phyloP scores from a whole-genome alignment of 92 coral and sea anemone genomes.

The Meandrina meandrites region DNA sequence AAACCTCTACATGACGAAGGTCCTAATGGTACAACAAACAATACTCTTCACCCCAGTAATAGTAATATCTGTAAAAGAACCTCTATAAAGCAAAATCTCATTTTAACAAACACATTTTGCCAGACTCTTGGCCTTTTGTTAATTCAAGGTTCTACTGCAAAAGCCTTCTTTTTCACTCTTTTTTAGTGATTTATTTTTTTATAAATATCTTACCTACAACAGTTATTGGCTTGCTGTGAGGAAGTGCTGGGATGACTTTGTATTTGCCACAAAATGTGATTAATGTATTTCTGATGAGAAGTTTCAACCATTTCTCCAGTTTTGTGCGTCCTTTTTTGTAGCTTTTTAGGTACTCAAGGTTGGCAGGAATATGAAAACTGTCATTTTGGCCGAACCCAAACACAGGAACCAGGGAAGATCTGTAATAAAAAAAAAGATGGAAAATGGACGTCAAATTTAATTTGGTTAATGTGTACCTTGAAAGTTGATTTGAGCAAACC shows the following conservation, averaged over 20 bases:
- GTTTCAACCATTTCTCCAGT: constrained; percentile 17
- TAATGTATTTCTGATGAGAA: not conserved
- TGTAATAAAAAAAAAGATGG: constrained; percentile 9
- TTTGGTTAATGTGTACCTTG: too few relatives aligned
- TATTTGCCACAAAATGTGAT: constrained; percentile 10
- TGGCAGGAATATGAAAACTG: constrained; percentile 36
- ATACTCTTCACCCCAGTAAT: too few relatives aligned
- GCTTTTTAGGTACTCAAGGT: constrained; percentile 12
- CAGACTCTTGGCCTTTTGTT: too few relatives aligned
- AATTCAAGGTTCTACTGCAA: too few relatives aligned
- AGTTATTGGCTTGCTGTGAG: constrained; percentile 18
- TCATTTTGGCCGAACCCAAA: constrained; percentile 94
- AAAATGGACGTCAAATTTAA: not conserved
- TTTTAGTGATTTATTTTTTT: too few relatives aligned
- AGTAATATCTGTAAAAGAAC: too few relatives aligned
- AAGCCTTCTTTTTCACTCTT: too few relatives aligned
- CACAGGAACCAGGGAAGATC: constrained; percentile 88
- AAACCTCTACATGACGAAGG: too few relatives aligned
- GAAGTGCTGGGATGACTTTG: constrained; percentile 18
- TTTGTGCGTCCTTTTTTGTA: constrained; percentile 9
- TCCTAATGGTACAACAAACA: too few relatives aligned
- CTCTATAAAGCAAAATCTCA: too few relatives aligned
- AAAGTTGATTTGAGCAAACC: too few relatives aligned
- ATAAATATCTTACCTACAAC: constrained; percentile 41
- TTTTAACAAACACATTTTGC: too few relatives aligned